Evolutionary conservation across 2,888 invertebrate species (phyloP), one percentile per base, ranked within the genome.

Genomic region (Eutolmus rufibarbis): DNA sequence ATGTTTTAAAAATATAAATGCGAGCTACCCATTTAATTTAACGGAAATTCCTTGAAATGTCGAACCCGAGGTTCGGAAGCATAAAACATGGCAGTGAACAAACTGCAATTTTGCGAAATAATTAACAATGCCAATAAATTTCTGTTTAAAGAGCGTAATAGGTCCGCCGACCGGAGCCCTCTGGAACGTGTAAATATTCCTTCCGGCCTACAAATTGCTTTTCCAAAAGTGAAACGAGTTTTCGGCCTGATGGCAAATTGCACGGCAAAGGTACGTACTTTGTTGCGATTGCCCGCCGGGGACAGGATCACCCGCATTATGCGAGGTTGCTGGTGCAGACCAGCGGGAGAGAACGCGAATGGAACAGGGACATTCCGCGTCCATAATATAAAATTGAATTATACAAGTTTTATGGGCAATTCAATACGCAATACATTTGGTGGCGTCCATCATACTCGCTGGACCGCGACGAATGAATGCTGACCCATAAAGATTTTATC

Each of bases 331-430:
- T 66, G 12, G 66, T 28, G 46, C 12, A 66, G 23, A 40, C 12
- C 40, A 40, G 40, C 1, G 7, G 2, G 34, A 4, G 34, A 34
- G 4, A 0, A 34, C 7, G 1, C 7, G 34, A 34, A 34, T 23
- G 16, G 57, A 19, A 57, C 23, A 57, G 57, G 66, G 19, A 23
- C 23, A 66, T 23, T 66, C 28, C 40, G 78, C 40, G 43, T 46
- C 40, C 78, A 78, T 78, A 78, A 78, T 43, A 78, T 78, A 78
- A 78, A 78, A 78, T 78, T 78, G 78, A 43, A 78, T 78, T 78
- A 78, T 43, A 19, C 78, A 43, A 78, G 23, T 78, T 78, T 78
- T 78, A 78, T 78, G 43, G 78, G 40, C 78, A 43, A 78, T 78
- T 23, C 78, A 40, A 40, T 40, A 78, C 23, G 43, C 4, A 78